Evolutionary conservation across 1,140 invertebrate genomes (phyloP).

Genomic region (Neotoxoptera formosana): DNA sequence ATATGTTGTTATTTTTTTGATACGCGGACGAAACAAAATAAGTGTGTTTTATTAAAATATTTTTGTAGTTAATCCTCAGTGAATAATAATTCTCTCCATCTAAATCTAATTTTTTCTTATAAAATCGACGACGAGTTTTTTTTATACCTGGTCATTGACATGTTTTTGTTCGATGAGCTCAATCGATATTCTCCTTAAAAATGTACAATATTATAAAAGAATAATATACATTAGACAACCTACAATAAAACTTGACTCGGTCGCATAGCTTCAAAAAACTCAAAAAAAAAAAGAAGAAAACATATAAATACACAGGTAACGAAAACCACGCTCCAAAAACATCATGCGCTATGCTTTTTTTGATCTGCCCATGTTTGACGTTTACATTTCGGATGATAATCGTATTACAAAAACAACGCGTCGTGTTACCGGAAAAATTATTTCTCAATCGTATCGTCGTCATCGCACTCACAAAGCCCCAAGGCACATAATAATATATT

Average conservation of each 20-base stretch:
- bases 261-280: too few relatives aligned
- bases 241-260: not conserved
- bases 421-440: not conserved
- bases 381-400: not conserved
- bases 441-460: not conserved
- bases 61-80: too few relatives aligned
- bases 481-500: not conserved
- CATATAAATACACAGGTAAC: not conserved
- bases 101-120: too few relatives aligned
- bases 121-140: too few relatives aligned
- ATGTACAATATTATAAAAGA: too few relatives aligned
- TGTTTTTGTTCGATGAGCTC: not conserved
- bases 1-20: too few relatives aligned
- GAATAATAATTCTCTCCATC: too few relatives aligned
- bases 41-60: too few relatives aligned
- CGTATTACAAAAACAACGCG: not conserved
- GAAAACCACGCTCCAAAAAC: not conserved
- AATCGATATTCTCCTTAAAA: not conserved
- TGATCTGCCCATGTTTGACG: not conserved
- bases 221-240: too few relatives aligned
- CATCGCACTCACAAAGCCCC: not conserved
- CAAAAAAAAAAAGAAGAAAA: not conserved
- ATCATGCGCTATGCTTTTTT: not conserved
- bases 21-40: too few relatives aligned
- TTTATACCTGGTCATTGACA: too few relatives aligned